A percentile compares a stretch with the other conserved stretches of the same genome.
These are phyloP conservation scores for Pomatorhinus ruficollis DNA, from an alignment of 2,113 vertebrate genomes.

Conservation along the genomic window DNA sequence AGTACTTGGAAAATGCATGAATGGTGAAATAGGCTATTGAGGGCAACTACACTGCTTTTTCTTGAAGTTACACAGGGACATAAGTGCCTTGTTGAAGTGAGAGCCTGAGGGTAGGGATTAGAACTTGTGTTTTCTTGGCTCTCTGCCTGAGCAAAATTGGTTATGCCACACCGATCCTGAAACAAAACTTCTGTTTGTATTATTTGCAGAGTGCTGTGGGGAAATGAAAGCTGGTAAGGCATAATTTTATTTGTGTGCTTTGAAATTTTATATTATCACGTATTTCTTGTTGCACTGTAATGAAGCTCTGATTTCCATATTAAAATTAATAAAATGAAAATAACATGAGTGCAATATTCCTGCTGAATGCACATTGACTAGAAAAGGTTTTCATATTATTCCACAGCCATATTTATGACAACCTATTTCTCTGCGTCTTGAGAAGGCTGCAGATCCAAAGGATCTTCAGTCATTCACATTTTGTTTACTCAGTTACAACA, in stretches of 20 bases:
- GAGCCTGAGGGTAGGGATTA: conserved; percentile 45
- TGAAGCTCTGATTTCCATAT: conserved; percentile 55
- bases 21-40: conserved; percentile 6
- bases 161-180: conserved; percentile 50
- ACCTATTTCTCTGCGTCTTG: background rate
- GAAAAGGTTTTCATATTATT: conserved; percentile 11
- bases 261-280: conserved; percentile 46
- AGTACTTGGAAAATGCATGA: background rate
- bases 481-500: background rate
- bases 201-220: conserved; percentile 40
- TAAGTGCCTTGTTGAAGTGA: conserved; percentile 31
- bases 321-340: conserved; percentile 67
- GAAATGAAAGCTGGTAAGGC: conserved; percentile 61
- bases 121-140: conserved; percentile 54
- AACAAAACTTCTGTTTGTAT: conserved; percentile 47
- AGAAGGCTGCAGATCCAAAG: background rate
- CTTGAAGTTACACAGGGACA: background rate
- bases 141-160: conserved; percentile 43
- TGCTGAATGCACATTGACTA: conserved; percentile 36
- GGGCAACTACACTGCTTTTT: background rate
- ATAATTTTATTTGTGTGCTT: conserved; percentile 54
- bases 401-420: background rate
- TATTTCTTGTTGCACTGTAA: conserved; percentile 31
- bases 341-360: conserved; percentile 16
- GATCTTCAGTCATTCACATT: background rate